Evolutionary conservation across 2,797 vertebrate genomes (phyloP).

Genomic region (Phylloscopus collybita): DNA sequence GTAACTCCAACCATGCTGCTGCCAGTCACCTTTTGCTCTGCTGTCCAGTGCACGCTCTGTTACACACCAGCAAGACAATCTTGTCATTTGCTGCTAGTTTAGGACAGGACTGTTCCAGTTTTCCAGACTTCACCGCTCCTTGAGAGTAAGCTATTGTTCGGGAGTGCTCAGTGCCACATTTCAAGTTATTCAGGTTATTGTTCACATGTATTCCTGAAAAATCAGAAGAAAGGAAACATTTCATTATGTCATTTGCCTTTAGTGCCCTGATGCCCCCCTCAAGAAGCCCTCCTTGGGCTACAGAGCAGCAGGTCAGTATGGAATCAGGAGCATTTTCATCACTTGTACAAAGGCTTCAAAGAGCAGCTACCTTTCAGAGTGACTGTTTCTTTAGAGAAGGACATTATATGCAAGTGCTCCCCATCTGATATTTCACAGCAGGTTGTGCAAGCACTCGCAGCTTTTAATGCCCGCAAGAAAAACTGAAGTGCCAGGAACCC

Average conservation of each 20-base stretch:
- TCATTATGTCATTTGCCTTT: background rate
- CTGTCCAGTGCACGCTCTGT: constrained; percentile 92
- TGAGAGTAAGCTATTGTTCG: constrained; percentile 87
- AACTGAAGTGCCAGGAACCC: background rate
- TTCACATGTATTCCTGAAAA: constrained; percentile 89
- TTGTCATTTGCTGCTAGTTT: constrained; percentile 84
- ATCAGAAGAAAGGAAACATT: background rate
- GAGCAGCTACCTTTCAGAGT: background rate
- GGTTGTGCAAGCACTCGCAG: background rate
- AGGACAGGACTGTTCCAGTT: constrained; percentile 77
- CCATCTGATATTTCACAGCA: background rate
- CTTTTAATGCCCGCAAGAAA: background rate
- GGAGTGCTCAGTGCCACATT: constrained; percentile 85
- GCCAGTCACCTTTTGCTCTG: constrained; percentile 90
- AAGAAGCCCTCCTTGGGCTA: background rate
- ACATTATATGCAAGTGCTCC: background rate
- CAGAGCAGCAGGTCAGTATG: background rate
- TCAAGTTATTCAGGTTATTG: constrained; percentile 96
- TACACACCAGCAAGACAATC: constrained; percentile 94
- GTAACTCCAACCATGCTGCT: background rate
- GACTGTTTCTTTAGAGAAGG: background rate
- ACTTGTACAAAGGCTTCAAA: background rate
- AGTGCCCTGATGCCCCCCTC: background rate
- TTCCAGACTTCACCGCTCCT: constrained; percentile 79
- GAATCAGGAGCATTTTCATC: background rate